Conservation (phyloP, 2,113 vertebrate genomes). For the Pantherophis guttatus region DNA sequence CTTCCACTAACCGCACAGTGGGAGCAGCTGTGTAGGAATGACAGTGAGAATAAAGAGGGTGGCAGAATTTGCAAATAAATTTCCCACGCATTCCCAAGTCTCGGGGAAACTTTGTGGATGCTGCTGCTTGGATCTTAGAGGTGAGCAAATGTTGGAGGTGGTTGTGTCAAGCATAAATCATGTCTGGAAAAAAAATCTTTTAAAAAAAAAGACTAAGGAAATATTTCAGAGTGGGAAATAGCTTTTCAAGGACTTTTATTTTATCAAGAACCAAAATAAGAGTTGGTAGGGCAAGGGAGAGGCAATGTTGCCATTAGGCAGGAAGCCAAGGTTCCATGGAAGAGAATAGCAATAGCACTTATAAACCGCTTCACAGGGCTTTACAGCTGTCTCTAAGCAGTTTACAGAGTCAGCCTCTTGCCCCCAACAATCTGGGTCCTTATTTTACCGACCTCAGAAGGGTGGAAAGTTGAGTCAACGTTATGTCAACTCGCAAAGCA, state of each 20-base stretch:
- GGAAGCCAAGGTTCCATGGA: not conserved
- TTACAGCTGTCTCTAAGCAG: too few species aligned
- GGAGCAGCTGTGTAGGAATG: constrained; percentile 4
- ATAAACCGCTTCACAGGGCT: too few species aligned
- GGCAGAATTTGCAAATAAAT: not conserved
- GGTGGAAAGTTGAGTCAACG: too few species aligned
- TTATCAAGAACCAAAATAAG: not conserved
- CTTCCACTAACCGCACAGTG: not conserved
- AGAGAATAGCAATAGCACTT: too few species aligned
- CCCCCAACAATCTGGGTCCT: too few species aligned
- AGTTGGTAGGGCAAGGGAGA: not conserved
- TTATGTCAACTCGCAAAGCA: too few species aligned
- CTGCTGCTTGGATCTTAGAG: not conserved
- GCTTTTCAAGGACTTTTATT: not conserved
- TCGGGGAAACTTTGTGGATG: not conserved
- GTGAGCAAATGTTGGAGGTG: not conserved
- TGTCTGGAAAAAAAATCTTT: not conserved
- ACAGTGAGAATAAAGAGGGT: not conserved
- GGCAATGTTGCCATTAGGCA: not conserved
- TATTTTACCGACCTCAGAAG: too few species aligned
- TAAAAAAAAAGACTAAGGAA: not conserved
- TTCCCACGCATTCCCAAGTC: not conserved
- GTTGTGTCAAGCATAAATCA: not conserved
- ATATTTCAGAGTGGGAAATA: not conserved
- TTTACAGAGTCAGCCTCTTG: too few species aligned